Percentiles rank a stretch among this genome's conserved stretches.
Conservation (phyloP, 2,797 vertebrate genomes). For the Alectoris magna region DNA sequence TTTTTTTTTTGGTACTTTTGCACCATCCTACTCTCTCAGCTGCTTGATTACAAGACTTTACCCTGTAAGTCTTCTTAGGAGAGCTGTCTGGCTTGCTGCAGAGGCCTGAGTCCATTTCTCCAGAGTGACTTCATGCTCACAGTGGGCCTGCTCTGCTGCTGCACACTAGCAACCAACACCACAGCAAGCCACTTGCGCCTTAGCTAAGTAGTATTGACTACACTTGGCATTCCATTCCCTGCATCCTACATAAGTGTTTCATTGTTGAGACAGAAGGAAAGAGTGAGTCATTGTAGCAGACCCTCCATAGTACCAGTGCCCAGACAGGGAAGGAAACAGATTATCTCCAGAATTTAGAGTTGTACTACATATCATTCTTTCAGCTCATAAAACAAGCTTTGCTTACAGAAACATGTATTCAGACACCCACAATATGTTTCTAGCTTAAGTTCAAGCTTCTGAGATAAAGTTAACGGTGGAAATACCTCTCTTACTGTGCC, state of each 20-base stretch:
- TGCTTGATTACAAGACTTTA: neutral
- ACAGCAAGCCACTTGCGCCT: neutral
- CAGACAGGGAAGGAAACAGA: neutral
- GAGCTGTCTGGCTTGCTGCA: neutral
- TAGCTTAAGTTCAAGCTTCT: neutral
- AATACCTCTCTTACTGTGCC: neutral
- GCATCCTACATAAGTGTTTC: fast-evolving
- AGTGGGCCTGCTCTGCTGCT: neutral
- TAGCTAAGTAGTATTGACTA: neutral
- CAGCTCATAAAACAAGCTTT: fast-evolving
- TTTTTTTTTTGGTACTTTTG: neutral
- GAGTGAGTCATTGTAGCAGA: neutral
- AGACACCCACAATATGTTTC: neutral
- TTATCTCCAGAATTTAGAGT: neutral
- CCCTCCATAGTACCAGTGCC: neutral
- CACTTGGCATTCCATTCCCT: neutral
- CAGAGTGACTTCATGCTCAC: neutral
- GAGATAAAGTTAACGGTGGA: neutral
- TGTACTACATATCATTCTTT: neutral
- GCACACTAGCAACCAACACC: fast-evolving
- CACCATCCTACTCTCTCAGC: neutral
- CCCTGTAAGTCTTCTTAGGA: neutral
- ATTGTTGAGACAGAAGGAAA: neutral
- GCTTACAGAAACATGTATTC: neutral
- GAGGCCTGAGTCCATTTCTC: neutral